Conservation (phyloP, 2,113 vertebrate species). For the Okapia johnstoni region DNA sequence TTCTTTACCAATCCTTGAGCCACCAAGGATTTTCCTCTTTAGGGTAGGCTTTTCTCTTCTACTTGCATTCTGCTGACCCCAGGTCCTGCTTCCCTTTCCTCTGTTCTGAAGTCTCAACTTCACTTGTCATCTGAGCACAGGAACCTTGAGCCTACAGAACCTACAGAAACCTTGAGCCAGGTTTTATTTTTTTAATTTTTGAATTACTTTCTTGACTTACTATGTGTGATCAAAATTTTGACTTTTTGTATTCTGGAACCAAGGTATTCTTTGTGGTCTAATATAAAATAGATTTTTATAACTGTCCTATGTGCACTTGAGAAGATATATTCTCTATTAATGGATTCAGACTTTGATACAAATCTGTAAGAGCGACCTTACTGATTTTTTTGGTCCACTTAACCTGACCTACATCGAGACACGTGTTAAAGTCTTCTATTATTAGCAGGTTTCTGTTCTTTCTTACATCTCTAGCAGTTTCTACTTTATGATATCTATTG, state of each 20-base stretch:
- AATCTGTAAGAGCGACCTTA: not conserved
- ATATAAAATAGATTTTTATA: not conserved
- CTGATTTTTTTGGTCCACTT: not conserved
- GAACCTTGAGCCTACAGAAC: not conserved
- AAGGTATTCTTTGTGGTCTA: not conserved
- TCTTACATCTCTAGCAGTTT: not conserved
- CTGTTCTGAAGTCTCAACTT: not conserved
- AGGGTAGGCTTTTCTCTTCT: not conserved
- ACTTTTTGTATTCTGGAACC: not conserved
- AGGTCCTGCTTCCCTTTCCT: not conserved
- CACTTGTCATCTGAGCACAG: not conserved
- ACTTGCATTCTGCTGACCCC: not conserved
- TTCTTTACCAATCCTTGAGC: not conserved
- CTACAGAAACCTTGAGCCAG: not conserved
- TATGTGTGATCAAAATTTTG: not conserved
- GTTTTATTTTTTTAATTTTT: not conserved
- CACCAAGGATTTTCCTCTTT: not conserved
- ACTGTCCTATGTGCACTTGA: not conserved
- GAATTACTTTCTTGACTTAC: not conserved
- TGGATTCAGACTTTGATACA: not conserved
- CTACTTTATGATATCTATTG: not conserved
- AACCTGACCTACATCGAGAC: not conserved
- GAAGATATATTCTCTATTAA: not conserved
- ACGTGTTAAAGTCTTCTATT: not conserved
- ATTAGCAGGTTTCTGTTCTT: not conserved